Conservation (phyloP, 2,888 invertebrate genomes). For the Hecatera dysodea region DNA sequence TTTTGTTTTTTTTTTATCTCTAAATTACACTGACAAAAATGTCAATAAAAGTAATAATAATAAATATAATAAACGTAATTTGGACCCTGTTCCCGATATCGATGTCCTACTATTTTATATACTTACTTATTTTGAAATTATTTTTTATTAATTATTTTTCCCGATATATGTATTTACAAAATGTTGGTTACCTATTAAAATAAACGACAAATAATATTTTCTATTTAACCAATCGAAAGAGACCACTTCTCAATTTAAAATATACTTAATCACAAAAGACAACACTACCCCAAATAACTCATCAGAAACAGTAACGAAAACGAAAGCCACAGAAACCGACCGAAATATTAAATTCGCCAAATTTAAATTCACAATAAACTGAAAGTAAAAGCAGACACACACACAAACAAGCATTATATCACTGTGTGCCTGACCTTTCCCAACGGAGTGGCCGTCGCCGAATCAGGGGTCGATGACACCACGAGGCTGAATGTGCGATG, state of each 20-base stretch:
- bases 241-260: not conserved
- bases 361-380: conserved; percentile 69
- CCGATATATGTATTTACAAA: too few relatives aligned
- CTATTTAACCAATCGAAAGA: not conserved
- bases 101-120: too few relatives aligned
- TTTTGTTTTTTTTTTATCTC: not conserved
- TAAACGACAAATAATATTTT: not conserved
- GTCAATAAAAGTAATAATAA: too few relatives aligned
- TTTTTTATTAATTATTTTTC: too few relatives aligned
- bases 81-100: too few relatives aligned
- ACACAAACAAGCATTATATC: conserved; percentile 65
- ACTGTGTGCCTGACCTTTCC: conserved; percentile 86
- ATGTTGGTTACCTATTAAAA: too few relatives aligned
- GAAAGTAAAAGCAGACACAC: conserved; percentile 86
- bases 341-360: conserved; percentile 63
- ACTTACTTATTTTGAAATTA: too few relatives aligned
- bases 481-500: conserved; percentile 83
- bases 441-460: conserved; percentile 86
- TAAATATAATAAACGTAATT: too few relatives aligned
- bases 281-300: not conserved
- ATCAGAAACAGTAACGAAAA: conserved; percentile 42
- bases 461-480: conserved; percentile 85
- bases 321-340: conserved; percentile 7
- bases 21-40: not conserved
- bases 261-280: not conserved